These are phyloP conservation scores for Anthopleura sola DNA, from an alignment of 64 coral and sea anemone species.

Conservation along the genomic window DNA sequence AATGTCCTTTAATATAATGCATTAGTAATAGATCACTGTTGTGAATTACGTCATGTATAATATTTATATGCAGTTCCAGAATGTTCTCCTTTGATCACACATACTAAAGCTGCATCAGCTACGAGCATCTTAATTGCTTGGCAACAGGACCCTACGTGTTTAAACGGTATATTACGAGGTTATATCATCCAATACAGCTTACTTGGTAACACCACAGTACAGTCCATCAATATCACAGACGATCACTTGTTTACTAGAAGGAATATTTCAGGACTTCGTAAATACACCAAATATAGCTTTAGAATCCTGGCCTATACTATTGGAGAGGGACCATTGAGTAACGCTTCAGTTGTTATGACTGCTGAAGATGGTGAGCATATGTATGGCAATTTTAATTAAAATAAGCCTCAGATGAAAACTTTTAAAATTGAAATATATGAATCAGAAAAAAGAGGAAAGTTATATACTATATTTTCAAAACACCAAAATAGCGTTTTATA, in stretches of 20 bases:
- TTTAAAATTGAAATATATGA: too few relatives aligned
- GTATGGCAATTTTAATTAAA: too few relatives aligned
- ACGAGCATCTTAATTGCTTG: neutral
- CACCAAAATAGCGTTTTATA: too few relatives aligned
- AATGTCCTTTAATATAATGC: too few relatives aligned
- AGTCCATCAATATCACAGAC: neutral
- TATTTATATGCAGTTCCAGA: conserved; percentile 11
- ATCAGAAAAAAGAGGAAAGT: too few relatives aligned
- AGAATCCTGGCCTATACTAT: conserved; percentile 9
- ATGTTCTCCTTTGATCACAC: neutral
- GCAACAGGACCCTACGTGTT: neutral
- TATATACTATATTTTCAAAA: too few relatives aligned
- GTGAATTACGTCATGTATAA: too few relatives aligned
- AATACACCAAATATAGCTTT: neutral
- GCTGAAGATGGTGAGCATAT: neutral
- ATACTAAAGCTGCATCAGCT: neutral
- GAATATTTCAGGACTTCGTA: neutral
- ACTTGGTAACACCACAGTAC: neutral
- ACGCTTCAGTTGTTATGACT: neutral
- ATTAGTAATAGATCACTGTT: too few relatives aligned
- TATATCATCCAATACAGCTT: neutral
- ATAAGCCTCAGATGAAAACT: too few relatives aligned
- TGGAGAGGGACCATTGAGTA: neutral
- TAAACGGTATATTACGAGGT: neutral
- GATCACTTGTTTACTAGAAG: neutral